phyloP scores from a whole-genome alignment of 2,797 vertebrate genomes.

The Gobio occitaniae region DNA sequence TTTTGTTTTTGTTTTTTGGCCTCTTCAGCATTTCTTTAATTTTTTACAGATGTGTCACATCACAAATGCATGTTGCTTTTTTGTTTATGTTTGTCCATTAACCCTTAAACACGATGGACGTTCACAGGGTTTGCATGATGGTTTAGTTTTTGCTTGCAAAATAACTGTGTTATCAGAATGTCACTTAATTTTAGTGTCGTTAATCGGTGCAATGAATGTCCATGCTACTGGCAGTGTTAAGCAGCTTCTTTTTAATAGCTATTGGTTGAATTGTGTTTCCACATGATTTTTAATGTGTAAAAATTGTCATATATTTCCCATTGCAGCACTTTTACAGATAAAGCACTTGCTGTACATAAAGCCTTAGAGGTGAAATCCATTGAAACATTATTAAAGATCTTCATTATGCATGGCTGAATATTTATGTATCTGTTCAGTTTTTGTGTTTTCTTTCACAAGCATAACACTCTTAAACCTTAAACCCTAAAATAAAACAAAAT shows the following conservation, averaged over 20 bases:
- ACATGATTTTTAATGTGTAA: constrained; percentile 36
- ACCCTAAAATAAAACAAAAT: constrained; percentile 22
- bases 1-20: not conserved
- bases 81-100: not conserved
- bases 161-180: constrained; percentile 25
- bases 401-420: constrained; percentile 70
- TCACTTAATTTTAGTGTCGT: constrained; percentile 29
- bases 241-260: constrained; percentile 46
- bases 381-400: constrained; percentile 55
- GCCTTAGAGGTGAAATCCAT: constrained; percentile 63
- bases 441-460: constrained; percentile 11
- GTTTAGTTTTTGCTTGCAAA: constrained; percentile 31
- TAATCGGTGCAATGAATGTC: constrained; percentile 49
- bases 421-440: constrained; percentile 49
- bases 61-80: constrained; percentile 22
- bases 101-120: constrained; percentile 21
- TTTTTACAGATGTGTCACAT: not conserved
- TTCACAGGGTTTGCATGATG: constrained; percentile 49
- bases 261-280: constrained; percentile 29
- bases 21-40: constrained; percentile 10
- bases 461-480: not conserved
- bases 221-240: constrained; percentile 29
- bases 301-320: constrained; percentile 22
- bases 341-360: constrained; percentile 71
- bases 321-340: constrained; percentile 61